Evolutionary conservation across 2,888 invertebrate genomes (phyloP).

Genomic region (Clanis bilineata): DNA sequence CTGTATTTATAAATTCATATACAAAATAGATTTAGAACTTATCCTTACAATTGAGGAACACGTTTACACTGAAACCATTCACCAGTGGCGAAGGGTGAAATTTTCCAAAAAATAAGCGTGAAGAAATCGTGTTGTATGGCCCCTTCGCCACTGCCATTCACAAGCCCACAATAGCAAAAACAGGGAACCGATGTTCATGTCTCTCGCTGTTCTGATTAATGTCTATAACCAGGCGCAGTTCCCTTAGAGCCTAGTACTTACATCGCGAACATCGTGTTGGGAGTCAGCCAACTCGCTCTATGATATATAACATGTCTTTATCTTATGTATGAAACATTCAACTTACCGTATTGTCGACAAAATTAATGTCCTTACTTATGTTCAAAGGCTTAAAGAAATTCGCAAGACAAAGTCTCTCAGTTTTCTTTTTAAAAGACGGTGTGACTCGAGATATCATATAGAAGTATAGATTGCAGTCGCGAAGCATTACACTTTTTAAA

Average conservation of each 20-base stretch:
- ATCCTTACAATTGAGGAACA: too few relatives aligned
- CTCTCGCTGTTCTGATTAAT: neutral
- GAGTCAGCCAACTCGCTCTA: neutral
- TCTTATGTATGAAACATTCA: neutral
- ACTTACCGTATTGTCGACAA: neutral
- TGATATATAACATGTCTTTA: conserved; percentile 8
- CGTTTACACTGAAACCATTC: neutral
- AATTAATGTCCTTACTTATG: neutral
- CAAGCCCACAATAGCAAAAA: neutral
- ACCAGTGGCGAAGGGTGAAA: too few relatives aligned
- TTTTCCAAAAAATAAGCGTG: too few relatives aligned
- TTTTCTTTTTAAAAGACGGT: too few relatives aligned
- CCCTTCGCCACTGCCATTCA: too few relatives aligned
- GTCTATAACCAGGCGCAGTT: neutral
- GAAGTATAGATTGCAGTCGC: too few relatives aligned
- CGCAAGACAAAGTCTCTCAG: neutral
- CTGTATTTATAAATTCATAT: too few relatives aligned
- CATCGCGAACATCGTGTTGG: conserved; percentile 11
- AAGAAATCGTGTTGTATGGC: too few relatives aligned
- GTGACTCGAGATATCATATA: too few relatives aligned
- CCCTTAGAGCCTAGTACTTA: neutral
- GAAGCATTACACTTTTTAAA: too few relatives aligned
- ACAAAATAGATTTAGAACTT: too few relatives aligned
- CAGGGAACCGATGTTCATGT: neutral
- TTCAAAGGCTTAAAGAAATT: neutral